Evolutionary conservation across 2,113 vertebrate species (phyloP), one percentile per base, ranked within the genome.

Genomic region (Thomomys bottae): DNA sequence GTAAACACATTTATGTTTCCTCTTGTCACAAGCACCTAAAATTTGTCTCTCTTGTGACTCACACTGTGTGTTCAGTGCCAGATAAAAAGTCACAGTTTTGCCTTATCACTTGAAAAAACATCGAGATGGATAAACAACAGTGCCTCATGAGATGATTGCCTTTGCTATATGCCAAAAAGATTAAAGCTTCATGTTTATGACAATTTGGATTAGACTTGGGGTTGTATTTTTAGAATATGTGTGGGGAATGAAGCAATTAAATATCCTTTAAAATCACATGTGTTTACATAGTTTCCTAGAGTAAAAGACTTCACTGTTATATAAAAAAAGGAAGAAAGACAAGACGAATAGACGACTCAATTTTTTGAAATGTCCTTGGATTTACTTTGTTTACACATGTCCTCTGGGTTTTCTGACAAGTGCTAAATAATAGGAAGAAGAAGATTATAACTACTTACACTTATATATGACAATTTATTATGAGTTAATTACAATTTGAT

Each of bases 51-150:
- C 54, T 1, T 93, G 93, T 96, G 95, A 93, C 75, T 96, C 94
- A 94, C 91, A 94, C 85, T 93, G 90, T 92, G 94, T 92, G 91
- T 92, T 97, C 93, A 81, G 0, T 68, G 78, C 91, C 93, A 95
- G 93, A 97, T 95, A 97, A 96, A 96, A 95, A 24, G 0, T 88
- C 68, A 12, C 92, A 85, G 91, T 95, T 96, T 96, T 95, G 64
- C 93, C 96, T 98, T 98, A 97, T 98, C 97, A 92, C 93, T 97
- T 92, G 94, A 93, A 97, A 97, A 97, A 97, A 97, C 81, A 91
- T 95, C 96, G 96, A 96, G 94, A 95, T 87, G 84, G 73, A 96
- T 89, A 95, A 95, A 92, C 82, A 96, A 76, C 82, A 64, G 76
- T 88, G 94, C 97, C 96, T 96, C 95, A 45, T 92, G 97, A 97